A percentile compares a stretch with the other conserved stretches of the same genome.
phyloP scores from a whole-genome alignment of 2,888 invertebrate genomes.

The Synergus laeviventris region DNA sequence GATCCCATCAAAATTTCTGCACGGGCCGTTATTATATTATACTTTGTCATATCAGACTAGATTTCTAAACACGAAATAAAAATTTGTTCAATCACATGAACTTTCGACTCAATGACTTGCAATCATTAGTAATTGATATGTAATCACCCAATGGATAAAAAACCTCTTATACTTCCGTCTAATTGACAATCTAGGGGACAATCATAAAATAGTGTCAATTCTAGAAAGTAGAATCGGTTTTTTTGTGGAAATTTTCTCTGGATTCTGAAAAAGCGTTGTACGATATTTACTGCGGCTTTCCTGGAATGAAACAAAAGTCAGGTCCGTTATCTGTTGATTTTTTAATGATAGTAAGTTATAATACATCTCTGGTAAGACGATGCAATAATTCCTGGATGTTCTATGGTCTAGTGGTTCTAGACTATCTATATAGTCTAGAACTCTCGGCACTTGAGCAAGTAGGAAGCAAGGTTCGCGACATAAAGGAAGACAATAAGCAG shows the following conservation, averaged over 20 bases:
- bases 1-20: no score
- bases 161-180: not conserved
- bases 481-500: constrained; percentile 53
- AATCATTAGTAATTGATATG: no score
- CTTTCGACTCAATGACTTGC: no score
- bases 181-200: not conserved
- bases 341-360: constrained; percentile 27
- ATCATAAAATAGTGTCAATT: constrained; percentile 15
- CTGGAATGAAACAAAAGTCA: constrained; percentile 22
- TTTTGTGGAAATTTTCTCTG: constrained; percentile 12
- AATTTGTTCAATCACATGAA: no score
- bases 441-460: constrained; percentile 37
- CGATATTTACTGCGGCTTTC: constrained; percentile 30
- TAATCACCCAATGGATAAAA: no score
- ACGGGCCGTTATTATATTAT: no score
- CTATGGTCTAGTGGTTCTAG: constrained; percentile 36
- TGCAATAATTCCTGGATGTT: constrained; percentile 31
- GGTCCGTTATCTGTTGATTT: constrained; percentile 38
- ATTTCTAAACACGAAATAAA: no score
- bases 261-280: constrained; percentile 28
- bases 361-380: constrained; percentile 20
- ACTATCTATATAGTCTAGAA: constrained; percentile 3
- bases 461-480: constrained; percentile 49
- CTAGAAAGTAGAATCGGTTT: constrained; percentile 20
- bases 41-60: no score